phyloP scores from a whole-genome alignment of 53 echinoderm and acorn worm species.

The Zoroaster sp. region DNA sequence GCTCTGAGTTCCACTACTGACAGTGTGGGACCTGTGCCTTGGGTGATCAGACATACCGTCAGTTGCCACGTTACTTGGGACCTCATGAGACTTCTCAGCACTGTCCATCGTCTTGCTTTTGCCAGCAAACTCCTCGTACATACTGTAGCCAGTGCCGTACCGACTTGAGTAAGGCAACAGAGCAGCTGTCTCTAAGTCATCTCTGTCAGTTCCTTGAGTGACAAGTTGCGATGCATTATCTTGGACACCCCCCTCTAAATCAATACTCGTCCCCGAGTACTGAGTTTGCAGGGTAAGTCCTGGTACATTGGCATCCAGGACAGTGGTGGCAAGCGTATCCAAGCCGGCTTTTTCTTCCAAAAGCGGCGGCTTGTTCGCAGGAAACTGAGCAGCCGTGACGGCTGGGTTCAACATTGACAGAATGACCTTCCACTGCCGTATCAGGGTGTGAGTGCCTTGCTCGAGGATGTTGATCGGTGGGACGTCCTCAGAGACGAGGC shows the following conservation, averaged over 20 bases:
- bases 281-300: conserved; percentile 44
- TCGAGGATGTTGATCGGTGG: conserved; percentile 81
- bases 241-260: background rate
- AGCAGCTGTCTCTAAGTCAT: background rate
- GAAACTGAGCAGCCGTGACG: conserved; percentile 66
- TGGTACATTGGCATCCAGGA: background rate
- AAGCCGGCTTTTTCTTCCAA: conserved; percentile 39
- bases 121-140: conserved; percentile 92
- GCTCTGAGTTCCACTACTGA: conserved; percentile 32
- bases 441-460: conserved; percentile 83
- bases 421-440: conserved; percentile 96
- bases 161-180: conserved; percentile 51
- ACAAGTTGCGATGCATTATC: conserved; percentile 23
- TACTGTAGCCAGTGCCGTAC: conserved; percentile 67
- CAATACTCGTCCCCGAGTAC: conserved; percentile 35
- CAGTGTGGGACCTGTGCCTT: conserved; percentile 13
- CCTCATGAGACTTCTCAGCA: conserved; percentile 10
- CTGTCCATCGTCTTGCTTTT: conserved; percentile 30
- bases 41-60: background rate
- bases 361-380: conserved; percentile 47
- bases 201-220: conserved; percentile 9
- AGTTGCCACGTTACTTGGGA: background rate
- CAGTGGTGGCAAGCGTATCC: background rate
- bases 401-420: conserved; percentile 81
- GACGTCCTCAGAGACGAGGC: conserved; percentile 72